These are phyloP conservation scores for Molossus alvarezi DNA, from an alignment of 2,797 vertebrate genomes.

Conservation along the genomic window DNA sequence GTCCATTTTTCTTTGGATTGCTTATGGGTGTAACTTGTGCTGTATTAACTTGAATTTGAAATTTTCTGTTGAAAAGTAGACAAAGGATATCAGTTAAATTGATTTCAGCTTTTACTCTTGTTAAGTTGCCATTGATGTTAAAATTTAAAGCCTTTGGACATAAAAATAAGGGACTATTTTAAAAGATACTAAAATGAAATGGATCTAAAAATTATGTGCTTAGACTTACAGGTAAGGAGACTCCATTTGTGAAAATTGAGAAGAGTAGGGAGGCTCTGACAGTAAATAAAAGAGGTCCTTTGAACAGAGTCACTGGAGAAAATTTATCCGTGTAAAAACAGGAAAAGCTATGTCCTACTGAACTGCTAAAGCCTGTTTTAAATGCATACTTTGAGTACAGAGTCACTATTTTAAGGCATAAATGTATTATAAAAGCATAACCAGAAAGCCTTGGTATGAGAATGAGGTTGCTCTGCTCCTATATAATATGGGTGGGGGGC, in stretches of 20 bases:
- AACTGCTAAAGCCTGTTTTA: slow-evolving; percentile 40
- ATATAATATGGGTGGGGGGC: neutral
- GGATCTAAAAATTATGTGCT: slow-evolving; percentile 48
- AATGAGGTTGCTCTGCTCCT: slow-evolving; percentile 6
- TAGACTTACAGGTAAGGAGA: slow-evolving; percentile 42
- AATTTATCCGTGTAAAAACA: neutral
- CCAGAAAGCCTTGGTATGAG: neutral
- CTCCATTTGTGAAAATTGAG: slow-evolving; percentile 6
- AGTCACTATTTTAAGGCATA: slow-evolving; percentile 45
- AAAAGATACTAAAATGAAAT: slow-evolving; percentile 33
- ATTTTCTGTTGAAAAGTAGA: slow-evolving; percentile 69
- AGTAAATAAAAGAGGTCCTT: neutral
- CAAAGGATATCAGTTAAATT: slow-evolving; percentile 54
- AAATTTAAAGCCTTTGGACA: slow-evolving; percentile 57
- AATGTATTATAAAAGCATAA: slow-evolving; percentile 13
- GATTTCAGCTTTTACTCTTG: slow-evolving; percentile 64
- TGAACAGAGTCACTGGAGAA: slow-evolving; percentile 12
- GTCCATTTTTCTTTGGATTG: slow-evolving; percentile 56
- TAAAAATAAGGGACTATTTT: slow-evolving; percentile 70
- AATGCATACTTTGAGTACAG: slow-evolving; percentile 13
- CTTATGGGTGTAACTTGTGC: slow-evolving; percentile 9
- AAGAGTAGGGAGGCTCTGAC: neutral
- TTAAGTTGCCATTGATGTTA: slow-evolving; percentile 63
- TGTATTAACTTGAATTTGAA: slow-evolving; percentile 73
- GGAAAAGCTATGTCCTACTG: neutral